Evolutionary conservation across 1,140 invertebrate genomes (phyloP).

Genomic region (Ceratitis capitata): DNA sequence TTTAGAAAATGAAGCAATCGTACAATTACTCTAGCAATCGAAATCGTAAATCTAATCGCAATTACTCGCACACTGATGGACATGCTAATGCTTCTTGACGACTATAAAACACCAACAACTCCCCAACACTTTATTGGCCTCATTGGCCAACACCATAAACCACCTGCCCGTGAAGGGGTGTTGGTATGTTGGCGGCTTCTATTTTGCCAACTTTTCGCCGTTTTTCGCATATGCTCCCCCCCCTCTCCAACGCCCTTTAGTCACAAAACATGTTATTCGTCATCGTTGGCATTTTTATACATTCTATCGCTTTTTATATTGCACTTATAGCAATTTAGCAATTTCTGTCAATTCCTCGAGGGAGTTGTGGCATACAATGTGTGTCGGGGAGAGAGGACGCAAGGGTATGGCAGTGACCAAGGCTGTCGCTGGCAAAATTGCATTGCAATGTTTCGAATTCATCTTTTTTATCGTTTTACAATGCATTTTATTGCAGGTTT

Average conservation of each 20-base stretch:
- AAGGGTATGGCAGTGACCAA: neutral
- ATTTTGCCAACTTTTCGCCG: conserved; percentile 21
- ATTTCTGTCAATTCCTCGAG: conserved; percentile 38
- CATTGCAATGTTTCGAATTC: conserved; percentile 41
- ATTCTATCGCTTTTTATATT: neutral
- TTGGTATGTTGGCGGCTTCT: neutral
- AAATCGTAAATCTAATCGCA: conserved; percentile 37
- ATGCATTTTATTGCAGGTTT: conserved; percentile 7
- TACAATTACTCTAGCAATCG: conserved; percentile 27
- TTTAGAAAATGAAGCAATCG: conserved; percentile 35
- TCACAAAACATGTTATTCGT: neutral
- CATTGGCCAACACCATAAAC: neutral
- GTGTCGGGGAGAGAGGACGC: neutral
- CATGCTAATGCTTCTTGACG: conserved; percentile 33
- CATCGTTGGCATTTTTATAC: conserved; percentile 10
- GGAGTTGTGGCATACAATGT: neutral
- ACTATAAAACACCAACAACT: neutral
- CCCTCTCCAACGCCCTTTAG: neutral
- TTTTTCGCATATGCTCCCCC: neutral
- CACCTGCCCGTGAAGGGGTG: too few relatives aligned
- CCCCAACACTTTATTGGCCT: neutral
- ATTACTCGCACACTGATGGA: conserved; percentile 30
- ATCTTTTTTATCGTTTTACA: conserved; percentile 25
- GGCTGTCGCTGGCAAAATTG: conserved; percentile 36
- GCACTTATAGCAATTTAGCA: neutral